These are phyloP conservation scores for Lasioglossum leucozonium DNA, from an alignment of 2,888 invertebrate genomes.

Conservation along the genomic window DNA sequence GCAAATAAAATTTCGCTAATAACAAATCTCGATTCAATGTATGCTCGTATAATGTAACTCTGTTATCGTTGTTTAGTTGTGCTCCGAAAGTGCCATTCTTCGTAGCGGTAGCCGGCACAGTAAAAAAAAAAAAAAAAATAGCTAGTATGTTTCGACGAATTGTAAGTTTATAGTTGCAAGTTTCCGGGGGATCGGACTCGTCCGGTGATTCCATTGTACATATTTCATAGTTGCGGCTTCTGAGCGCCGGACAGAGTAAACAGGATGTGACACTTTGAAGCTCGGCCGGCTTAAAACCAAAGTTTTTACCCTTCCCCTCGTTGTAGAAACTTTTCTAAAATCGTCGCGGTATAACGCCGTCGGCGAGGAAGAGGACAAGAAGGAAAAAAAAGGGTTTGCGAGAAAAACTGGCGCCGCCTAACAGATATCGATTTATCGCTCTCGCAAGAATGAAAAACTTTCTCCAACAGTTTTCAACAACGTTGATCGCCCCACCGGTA, in stretches of 20 bases:
- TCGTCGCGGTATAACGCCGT: slow-evolving; percentile 60
- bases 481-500: slow-evolving; percentile 20
- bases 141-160: neutral
- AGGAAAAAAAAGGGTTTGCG: slow-evolving; percentile 13
- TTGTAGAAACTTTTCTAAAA: slow-evolving; percentile 48
- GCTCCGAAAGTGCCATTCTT: neutral
- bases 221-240: slow-evolving; percentile 9
- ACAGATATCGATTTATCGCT: slow-evolving; percentile 58
- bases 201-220: neutral
- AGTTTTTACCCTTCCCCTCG: slow-evolving; percentile 48
- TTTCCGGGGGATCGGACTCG: neutral
- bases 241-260: slow-evolving; percentile 24
- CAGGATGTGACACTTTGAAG: slow-evolving; percentile 39
- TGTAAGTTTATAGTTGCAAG: neutral
- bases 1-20: neutral
- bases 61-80: neutral
- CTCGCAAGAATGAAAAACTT: slow-evolving; percentile 37
- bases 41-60: neutral
- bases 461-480: slow-evolving; percentile 43
- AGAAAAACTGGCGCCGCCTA: slow-evolving; percentile 39
- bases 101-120: too few species aligned
- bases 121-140: neutral
- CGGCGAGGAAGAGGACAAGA: slow-evolving; percentile 16
- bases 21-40: neutral
- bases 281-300: slow-evolving; percentile 57